Base-by-base conservation (phyloP, 2,113 vertebrate genomes). In the Artemisiospiza belli region DNA sequence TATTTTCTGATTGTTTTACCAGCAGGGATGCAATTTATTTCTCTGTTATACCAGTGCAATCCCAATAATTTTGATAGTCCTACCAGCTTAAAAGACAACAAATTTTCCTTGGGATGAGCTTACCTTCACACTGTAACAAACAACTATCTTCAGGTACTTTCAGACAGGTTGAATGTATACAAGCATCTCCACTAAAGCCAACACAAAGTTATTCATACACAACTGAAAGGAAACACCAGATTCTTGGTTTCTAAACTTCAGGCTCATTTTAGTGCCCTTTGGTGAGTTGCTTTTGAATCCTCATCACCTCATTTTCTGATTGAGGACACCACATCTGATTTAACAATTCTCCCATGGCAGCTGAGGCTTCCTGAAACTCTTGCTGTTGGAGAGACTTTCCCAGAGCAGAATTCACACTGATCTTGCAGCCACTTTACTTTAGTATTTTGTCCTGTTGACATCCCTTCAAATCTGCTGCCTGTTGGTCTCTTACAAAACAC, bases 121-220 rank as follows among this genome's bases (percentile, higher is more conserved):
- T 68, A 12, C 35, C 51, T 91, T 76, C n/a, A 11, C 21, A 7
- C 23, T 64, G 37, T 62, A 76, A 73, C 37, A 86, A 67, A 30
- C 30, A 67, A 7, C 21, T 62, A 6, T 68, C 75, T 66, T 55
- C 31, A 76, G 21, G 51, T 59, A 2, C 33, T 59, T 76, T 43
- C 22, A 51, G 59, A 12, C 22, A 20, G 21, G 23, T 16, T 74
- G 30, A 49, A 10, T 86, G 39, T 70, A 6, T 44, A 18, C 1
- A 4, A 10, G 23, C 63, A 2, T 55, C 35, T 74, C n/a, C 55
- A 30, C 43, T 52, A 9, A 83, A 74, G 37, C 43, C 59, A 89
- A 7, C 39, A 23, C 15, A 5, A 33, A 49, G 9, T 3, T 70
- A 1, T 15, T 62, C 14, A 39, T 2, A 0, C 24, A 25, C 47